phyloP scores from a whole-genome alignment of 2,888 invertebrate species.

The Microdon myrmicae region DNA sequence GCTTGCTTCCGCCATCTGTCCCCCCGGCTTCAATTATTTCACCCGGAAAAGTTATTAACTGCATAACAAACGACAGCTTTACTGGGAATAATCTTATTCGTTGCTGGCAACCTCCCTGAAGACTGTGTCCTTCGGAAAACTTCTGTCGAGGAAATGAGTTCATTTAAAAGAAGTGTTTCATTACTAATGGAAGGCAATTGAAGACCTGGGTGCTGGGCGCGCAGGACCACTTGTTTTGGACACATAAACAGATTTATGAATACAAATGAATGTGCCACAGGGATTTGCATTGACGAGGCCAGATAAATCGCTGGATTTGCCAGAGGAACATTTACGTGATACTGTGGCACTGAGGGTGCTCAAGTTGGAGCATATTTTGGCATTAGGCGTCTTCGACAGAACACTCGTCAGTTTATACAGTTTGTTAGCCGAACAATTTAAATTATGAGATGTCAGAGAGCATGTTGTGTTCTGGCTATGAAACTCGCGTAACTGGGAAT shows the following conservation, averaged over 20 bases:
- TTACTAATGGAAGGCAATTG: constrained; percentile 34
- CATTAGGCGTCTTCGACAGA: too few relatives aligned
- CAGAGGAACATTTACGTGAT: not conserved
- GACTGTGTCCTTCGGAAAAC: not conserved
- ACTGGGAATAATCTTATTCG: too few relatives aligned
- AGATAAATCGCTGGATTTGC: constrained; percentile 13
- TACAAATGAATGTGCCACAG: constrained; percentile 36
- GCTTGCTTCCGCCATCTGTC: constrained; percentile 2
- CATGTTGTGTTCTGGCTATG: too few relatives aligned
- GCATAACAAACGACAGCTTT: constrained; percentile 31
- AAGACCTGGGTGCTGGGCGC: constrained; percentile 5
- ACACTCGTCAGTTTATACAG: too few relatives aligned
- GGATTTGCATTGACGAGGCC: constrained; percentile 22
- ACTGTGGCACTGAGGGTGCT: not conserved
- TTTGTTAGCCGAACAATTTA: too few relatives aligned
- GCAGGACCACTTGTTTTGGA: constrained; percentile 23
- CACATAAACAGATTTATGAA: constrained; percentile 44
- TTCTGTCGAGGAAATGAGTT: constrained; percentile 28
- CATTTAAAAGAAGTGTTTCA: constrained; percentile 28
- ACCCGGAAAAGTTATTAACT: constrained; percentile 49
- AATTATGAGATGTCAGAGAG: too few relatives aligned
- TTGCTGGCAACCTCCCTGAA: not conserved
- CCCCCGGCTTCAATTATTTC: constrained; percentile 33
- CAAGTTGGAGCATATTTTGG: too few relatives aligned
- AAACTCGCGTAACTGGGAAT: too few relatives aligned